phyloP scores from a whole-genome alignment of 2,888 invertebrate species.

The Globia sparganii region DNA sequence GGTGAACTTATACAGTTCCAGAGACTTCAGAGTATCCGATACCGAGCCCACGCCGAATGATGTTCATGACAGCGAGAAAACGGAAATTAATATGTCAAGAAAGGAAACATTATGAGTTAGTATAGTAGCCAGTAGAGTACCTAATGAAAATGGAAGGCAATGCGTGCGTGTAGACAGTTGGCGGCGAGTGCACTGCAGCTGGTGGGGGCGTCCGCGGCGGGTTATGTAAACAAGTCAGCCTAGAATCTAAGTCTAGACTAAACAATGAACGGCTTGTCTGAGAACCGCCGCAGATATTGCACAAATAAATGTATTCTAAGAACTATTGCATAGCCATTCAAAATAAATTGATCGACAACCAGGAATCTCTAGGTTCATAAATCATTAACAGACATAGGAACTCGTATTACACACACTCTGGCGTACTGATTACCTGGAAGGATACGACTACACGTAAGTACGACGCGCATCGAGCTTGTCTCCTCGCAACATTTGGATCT shows the following conservation, averaged over 20 bases:
- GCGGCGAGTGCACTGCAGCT: not conserved
- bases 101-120: conserved; percentile 20
- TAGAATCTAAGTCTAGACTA: conserved; percentile 23
- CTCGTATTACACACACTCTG: not conserved
- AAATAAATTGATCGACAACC: not conserved
- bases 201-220: not conserved
- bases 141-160: conserved; percentile 2
- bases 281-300: not conserved
- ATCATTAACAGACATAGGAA: not conserved
- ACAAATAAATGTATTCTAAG: conserved; percentile 4
- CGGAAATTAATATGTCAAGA: conserved; percentile 45
- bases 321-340: not conserved
- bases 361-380: not conserved
- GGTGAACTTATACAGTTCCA: conserved; percentile 3
- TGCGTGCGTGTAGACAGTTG: not conserved
- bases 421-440: conserved; percentile 31
- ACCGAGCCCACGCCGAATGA: conserved; percentile 8
- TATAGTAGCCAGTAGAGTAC: not conserved
- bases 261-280: conserved; percentile 20
- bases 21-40: not conserved
- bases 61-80: conserved; percentile 3
- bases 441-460: conserved; percentile 15
- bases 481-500: conserved; percentile 4
- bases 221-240: conserved; percentile 16
- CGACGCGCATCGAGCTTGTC: conserved; percentile 4